These are phyloP conservation scores for Yponomeuta cagnagella DNA, from an alignment of 2,888 invertebrate genomes.

Conservation along the genomic window DNA sequence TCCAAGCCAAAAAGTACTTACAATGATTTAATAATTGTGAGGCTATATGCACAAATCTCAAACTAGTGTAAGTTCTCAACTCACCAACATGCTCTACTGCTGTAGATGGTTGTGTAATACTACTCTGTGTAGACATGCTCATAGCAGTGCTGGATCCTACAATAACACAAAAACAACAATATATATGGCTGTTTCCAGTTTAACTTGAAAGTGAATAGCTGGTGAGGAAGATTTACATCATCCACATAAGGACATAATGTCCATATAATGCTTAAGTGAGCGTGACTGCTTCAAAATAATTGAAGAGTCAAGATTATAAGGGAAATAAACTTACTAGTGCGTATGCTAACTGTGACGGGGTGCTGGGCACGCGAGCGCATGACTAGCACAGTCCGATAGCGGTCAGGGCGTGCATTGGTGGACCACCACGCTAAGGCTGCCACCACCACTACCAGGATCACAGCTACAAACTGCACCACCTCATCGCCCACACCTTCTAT, in stretches of 20 bases:
- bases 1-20: too few relatives aligned
- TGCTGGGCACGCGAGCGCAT: constrained; percentile 63
- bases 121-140: background rate
- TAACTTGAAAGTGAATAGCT: too few relatives aligned
- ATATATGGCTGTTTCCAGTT: background rate
- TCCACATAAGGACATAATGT: too few relatives aligned
- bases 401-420: constrained; percentile 80
- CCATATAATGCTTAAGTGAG: too few relatives aligned
- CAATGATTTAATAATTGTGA: too few relatives aligned
- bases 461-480: constrained; percentile 82
- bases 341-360: constrained; percentile 57
- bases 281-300: too few relatives aligned
- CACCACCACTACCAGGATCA: constrained; percentile 72
- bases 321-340: constrained; percentile 27
- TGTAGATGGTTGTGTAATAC: background rate
- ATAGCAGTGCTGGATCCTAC: background rate
- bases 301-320: too few relatives aligned
- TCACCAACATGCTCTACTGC: background rate
- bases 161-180: background rate
- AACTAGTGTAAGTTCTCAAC: background rate
- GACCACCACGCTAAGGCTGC: constrained; percentile 87
- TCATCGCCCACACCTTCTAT: constrained; percentile 91
- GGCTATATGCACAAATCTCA: too few relatives aligned
- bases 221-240: too few relatives aligned
- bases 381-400: constrained; percentile 81